Evolutionary conservation across 2,113 vertebrate species (phyloP).

Genomic region (Syrmaticus mikado): DNA sequence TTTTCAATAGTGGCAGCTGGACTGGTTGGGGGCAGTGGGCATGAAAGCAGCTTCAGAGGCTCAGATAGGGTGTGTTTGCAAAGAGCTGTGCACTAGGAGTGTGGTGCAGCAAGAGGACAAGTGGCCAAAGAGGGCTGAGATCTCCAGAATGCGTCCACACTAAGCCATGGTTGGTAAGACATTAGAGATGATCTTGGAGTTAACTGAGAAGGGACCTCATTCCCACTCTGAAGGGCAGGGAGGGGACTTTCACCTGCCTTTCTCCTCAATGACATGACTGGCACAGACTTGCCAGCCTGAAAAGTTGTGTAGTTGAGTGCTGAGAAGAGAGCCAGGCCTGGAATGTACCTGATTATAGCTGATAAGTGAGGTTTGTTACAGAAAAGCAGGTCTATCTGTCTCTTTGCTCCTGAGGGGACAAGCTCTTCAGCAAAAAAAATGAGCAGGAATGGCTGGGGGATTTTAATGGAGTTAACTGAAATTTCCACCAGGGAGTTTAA

Average conservation of each 20-base stretch:
- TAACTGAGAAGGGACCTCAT: background rate
- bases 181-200: background rate
- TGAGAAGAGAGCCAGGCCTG: constrained; percentile 7
- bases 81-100: background rate
- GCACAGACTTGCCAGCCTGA: background rate
- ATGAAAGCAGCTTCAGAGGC: background rate
- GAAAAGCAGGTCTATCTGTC: background rate
- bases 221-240: background rate
- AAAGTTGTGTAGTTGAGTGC: background rate
- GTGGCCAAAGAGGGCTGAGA: background rate
- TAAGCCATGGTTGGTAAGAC: background rate
- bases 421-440: background rate
- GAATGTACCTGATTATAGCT: constrained; percentile 47
- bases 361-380: constrained; percentile 38
- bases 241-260: background rate
- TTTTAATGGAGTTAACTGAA: constrained; percentile 37
- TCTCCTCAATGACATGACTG: background rate
- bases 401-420: constrained; percentile 15
- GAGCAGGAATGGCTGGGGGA: background rate
- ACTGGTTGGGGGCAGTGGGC: background rate
- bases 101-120: background rate
- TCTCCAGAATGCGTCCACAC: background rate
- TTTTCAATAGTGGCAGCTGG: background rate
- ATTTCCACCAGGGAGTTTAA: background rate
- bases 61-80: background rate